These are phyloP conservation scores for Phalacrocorax pelagicus DNA, from an alignment of 2,113 vertebrate species.

Conservation along the genomic window DNA sequence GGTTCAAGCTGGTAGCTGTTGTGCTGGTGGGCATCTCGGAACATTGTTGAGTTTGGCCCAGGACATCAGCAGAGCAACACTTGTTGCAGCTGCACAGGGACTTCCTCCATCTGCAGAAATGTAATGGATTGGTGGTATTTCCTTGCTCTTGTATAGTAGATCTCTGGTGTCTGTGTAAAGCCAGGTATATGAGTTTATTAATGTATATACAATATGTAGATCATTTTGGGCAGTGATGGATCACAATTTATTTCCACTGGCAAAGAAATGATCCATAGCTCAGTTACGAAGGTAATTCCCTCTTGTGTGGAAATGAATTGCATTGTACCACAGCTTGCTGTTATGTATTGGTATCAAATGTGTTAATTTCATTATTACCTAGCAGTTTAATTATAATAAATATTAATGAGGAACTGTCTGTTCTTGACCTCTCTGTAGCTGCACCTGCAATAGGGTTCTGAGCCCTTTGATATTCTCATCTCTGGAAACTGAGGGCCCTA, in stretches of 20 bases:
- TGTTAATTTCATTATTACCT: slow-evolving; percentile 63
- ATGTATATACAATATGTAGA: background rate
- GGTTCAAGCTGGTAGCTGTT: background rate
- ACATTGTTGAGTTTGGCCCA: background rate
- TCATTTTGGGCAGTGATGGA: slow-evolving; percentile 34
- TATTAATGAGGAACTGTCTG: slow-evolving; percentile 22
- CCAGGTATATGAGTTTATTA: background rate
- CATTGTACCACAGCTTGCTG: slow-evolving; percentile 17
- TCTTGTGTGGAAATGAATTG: slow-evolving; percentile 30
- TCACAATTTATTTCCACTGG: slow-evolving; percentile 9
- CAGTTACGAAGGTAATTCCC: slow-evolving; percentile 19
- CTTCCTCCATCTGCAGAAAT: background rate
- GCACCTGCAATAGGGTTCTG: background rate
- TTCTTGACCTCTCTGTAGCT: background rate
- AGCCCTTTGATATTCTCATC: background rate
- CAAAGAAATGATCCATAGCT: slow-evolving; percentile 29
- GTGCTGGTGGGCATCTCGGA: background rate
- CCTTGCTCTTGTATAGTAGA: background rate
- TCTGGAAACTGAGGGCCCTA: background rate
- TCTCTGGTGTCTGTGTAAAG: background rate
- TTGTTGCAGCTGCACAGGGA: background rate
- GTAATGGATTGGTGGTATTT: accelerated
- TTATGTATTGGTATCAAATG: slow-evolving; percentile 43
- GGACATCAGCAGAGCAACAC: background rate
- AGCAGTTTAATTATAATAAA: slow-evolving; percentile 40